Evolutionary conservation across 2,888 invertebrate genomes (phyloP).

Genomic region (Melieria picta): DNA sequence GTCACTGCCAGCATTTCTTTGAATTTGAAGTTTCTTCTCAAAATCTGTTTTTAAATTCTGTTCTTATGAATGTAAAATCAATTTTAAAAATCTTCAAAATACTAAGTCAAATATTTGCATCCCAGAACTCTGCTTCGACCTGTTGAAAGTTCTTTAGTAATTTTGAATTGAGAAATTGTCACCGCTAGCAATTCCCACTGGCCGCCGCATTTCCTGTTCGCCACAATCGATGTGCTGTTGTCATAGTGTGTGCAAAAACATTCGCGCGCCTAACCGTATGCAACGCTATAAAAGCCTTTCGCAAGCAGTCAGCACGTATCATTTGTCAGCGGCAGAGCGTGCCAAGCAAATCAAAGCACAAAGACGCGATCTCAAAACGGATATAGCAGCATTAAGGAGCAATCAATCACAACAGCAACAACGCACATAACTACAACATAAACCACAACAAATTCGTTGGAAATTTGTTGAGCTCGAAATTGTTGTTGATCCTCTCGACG

Average conservation of each 20-base stretch:
- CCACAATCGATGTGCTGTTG: neutral
- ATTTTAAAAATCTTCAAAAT: too few species aligned
- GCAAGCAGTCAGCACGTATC: constrained; percentile 28
- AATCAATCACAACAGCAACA: constrained; percentile 16
- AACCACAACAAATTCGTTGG: neutral
- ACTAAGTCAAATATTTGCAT: too few species aligned
- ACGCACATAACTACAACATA: neutral
- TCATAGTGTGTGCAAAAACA: constrained; percentile 4
- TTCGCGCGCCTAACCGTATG: constrained; percentile 29
- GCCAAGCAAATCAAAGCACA: constrained; percentile 15
- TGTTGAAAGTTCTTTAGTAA: too few species aligned
- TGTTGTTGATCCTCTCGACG: too few species aligned
- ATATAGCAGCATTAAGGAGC: neutral
- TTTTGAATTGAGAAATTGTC: neutral
- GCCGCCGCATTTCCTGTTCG: neutral
- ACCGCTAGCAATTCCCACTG: neutral
- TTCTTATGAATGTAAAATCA: too few species aligned
- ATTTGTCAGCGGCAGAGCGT: constrained; percentile 35
- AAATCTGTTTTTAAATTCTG: too few species aligned
- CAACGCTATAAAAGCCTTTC: constrained; percentile 43
- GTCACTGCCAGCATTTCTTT: too few species aligned
- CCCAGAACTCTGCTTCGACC: too few species aligned
- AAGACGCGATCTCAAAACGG: neutral
- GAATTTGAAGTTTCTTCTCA: too few species aligned
- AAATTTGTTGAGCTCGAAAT: too few species aligned